phyloP scores from a whole-genome alignment of 2,888 invertebrate species.

The Pristionchus maxplancki region DNA sequence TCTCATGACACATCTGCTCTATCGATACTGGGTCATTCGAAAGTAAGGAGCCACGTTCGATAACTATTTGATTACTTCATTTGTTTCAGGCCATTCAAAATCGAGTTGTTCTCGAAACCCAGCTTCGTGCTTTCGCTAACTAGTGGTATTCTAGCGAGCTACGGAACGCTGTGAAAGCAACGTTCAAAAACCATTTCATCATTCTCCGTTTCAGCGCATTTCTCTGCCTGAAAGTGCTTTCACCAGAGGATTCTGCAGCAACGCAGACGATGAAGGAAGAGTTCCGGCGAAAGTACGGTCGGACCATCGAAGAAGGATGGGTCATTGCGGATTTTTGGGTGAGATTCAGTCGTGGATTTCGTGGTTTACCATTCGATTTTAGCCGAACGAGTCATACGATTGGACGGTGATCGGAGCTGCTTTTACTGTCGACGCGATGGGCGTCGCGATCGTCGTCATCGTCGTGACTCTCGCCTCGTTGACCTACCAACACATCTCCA shows the following conservation, averaged over 20 bases:
- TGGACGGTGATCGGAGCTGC: background rate
- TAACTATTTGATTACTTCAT: no score
- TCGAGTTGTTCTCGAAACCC: background rate
- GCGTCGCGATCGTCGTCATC: background rate
- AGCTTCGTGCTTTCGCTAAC: background rate
- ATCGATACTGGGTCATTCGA: conserved; percentile 10
- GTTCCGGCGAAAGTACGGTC: background rate
- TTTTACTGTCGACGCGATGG: background rate
- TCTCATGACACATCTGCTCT: conserved; percentile 5
- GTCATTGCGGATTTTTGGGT: background rate
- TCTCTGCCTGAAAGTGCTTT: background rate
- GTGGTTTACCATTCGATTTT: background rate
- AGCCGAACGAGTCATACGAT: background rate
- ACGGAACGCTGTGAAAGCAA: background rate
- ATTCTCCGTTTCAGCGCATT: background rate
- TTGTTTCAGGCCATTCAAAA: background rate
- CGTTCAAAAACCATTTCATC: background rate
- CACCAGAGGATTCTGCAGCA: background rate
- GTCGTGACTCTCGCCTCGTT: background rate
- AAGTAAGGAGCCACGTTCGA: background rate
- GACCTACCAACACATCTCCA: background rate
- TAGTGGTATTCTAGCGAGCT: background rate
- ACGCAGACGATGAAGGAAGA: background rate
- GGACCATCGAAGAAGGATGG: background rate
- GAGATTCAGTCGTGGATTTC: background rate